These are phyloP conservation scores for Cryptotis parvus DNA, from an alignment of 2,113 vertebrate genomes.

Conservation along the genomic window DNA sequence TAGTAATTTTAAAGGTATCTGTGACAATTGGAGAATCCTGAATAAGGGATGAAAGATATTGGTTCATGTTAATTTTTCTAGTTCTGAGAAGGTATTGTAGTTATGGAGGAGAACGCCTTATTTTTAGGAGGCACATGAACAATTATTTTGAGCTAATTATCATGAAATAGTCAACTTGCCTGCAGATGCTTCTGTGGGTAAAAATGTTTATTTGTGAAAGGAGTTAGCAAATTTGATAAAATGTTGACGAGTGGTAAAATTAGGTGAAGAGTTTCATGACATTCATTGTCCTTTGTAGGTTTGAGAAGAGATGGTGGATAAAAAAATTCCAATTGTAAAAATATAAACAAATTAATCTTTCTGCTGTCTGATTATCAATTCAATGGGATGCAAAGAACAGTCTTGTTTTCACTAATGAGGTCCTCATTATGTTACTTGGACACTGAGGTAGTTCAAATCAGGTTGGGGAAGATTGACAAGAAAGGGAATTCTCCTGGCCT, in stretches of 20 bases:
- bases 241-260: slow-evolving; percentile 11
- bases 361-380: neutral
- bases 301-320: neutral
- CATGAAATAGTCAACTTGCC: slow-evolving; percentile 55
- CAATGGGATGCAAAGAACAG: neutral
- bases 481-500: neutral
- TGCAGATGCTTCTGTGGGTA: slow-evolving; percentile 45
- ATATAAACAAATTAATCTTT: neutral
- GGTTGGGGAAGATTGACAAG: neutral
- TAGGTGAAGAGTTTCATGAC: neutral
- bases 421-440: neutral
- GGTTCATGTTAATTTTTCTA: slow-evolving; percentile 42
- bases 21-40: slow-evolving; percentile 24
- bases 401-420: neutral
- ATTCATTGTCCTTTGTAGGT: neutral
- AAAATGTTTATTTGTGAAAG: slow-evolving; percentile 31
- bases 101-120: slow-evolving; percentile 41
- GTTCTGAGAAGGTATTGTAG: slow-evolving; percentile 36
- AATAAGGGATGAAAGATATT: slow-evolving; percentile 43
- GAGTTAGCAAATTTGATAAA: slow-evolving; percentile 42
- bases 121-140: slow-evolving; percentile 15
- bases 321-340: neutral
- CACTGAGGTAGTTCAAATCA: neutral
- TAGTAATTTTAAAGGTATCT: neutral
- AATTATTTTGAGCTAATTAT: slow-evolving; percentile 56